phyloP scores from a whole-genome alignment of 2,888 invertebrate genomes.

The Trypoxylon attenuatum region DNA sequence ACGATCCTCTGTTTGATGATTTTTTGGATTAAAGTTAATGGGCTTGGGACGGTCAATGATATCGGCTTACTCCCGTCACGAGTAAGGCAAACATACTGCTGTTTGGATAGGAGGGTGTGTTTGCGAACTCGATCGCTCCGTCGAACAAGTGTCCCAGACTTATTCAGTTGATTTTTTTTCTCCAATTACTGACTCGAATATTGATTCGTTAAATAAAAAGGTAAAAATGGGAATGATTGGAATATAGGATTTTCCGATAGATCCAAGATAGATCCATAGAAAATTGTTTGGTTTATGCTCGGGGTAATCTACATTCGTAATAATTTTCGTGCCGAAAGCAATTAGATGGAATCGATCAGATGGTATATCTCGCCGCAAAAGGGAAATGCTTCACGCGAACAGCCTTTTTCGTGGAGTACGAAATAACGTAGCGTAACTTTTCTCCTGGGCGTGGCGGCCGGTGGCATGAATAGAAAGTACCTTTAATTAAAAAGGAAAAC shows the following conservation, averaged over 20 bases:
- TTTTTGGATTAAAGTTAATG: conserved; percentile 23
- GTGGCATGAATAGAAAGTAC: conserved; percentile 59
- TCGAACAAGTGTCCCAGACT: background rate
- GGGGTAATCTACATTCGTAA: conserved; percentile 2
- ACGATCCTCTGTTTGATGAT: background rate
- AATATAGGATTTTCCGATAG: too few relatives aligned
- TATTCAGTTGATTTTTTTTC: too few relatives aligned
- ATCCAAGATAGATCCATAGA: background rate
- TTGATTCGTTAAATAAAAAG: too few relatives aligned
- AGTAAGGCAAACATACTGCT: conserved; percentile 48
- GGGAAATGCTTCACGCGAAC: conserved; percentile 21
- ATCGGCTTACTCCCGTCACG: conserved; percentile 33
- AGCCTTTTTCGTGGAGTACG: conserved; percentile 47
- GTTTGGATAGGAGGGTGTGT: conserved; percentile 52
- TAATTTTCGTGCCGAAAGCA: conserved; percentile 20
- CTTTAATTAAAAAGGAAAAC: conserved; percentile 65
- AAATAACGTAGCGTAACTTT: conserved; percentile 58
- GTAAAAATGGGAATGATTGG: too few relatives aligned
- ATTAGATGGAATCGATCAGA: conserved; percentile 41
- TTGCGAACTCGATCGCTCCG: conserved; percentile 27
- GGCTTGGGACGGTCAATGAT: conserved; percentile 16
- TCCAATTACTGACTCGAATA: too few relatives aligned
- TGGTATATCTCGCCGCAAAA: conserved; percentile 2
- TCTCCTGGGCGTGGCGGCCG: conserved; percentile 48
- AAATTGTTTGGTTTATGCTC: background rate